A percentile compares a stretch with the other conserved stretches of the same genome.
phyloP scores from a whole-genome alignment of 2,888 invertebrate species.

The Apotomis capreana region DNA sequence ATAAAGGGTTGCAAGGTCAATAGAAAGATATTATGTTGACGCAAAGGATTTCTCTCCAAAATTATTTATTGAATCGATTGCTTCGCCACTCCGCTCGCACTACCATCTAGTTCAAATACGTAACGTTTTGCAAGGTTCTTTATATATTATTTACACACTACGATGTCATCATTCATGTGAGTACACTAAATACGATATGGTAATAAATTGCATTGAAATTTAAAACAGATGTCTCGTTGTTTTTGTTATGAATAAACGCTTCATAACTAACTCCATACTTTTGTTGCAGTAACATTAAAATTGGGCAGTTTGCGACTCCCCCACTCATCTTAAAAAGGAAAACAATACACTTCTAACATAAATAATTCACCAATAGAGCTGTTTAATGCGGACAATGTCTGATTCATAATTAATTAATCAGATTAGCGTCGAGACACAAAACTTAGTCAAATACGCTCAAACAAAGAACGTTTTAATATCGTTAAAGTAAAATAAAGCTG shows the following conservation, averaged over 20 bases:
- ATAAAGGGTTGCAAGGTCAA: conserved; percentile 34
- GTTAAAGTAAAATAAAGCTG: no score
- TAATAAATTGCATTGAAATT: not conserved
- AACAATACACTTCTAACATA: no score
- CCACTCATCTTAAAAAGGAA: no score
- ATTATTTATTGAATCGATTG: conserved; percentile 37
- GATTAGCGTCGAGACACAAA: no score
- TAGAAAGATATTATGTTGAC: conserved; percentile 39
- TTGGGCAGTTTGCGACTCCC: no score
- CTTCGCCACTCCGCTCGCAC: not conserved
- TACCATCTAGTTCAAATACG: not conserved
- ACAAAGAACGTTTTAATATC: no score
- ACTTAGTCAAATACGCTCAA: no score
- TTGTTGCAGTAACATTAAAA: no score
- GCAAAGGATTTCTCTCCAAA: conserved; percentile 35
- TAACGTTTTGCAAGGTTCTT: not conserved
- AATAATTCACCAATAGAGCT: no score
- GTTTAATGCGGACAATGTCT: no score
- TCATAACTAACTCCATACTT: not conserved
- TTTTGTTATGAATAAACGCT: not conserved
- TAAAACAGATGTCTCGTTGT: not conserved
- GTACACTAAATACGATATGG: not conserved
- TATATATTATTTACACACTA: not conserved
- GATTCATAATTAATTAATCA: no score
- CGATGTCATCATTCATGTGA: not conserved